A percentile compares a stretch with the other conserved stretches of the same genome.
Evolutionary conservation across 2,888 invertebrate species (phyloP).

Genomic region (Toxonevra muliebris): DNA sequence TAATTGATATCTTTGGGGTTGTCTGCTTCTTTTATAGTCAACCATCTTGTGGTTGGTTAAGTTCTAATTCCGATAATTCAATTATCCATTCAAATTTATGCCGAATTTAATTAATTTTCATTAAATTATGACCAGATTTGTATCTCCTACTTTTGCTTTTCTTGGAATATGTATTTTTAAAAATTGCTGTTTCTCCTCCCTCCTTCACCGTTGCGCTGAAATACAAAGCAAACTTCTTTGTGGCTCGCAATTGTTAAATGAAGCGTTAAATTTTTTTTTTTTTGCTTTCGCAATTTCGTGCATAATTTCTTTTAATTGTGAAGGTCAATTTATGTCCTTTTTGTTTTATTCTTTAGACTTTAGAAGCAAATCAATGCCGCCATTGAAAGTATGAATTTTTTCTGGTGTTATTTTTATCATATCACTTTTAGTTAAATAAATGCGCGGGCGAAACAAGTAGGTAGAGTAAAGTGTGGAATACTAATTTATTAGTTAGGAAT

Average conservation of each 20-base stretch:
- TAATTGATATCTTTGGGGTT: conserved; percentile 4
- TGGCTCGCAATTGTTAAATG: neutral
- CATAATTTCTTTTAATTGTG: conserved; percentile 2
- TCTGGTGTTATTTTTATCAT: neutral
- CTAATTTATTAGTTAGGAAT: conserved; percentile 9
- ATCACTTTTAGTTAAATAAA: neutral
- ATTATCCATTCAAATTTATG: conserved; percentile 29
- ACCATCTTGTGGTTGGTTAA: neutral
- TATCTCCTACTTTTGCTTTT: neutral
- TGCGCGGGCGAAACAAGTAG: neutral
- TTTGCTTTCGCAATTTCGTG: neutral
- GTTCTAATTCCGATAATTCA: neutral
- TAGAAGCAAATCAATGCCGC: conserved; percentile 8
- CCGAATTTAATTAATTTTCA: conserved; percentile 23
- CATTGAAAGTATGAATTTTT: neutral
- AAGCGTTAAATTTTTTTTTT: neutral
- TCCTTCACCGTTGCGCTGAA: no score
- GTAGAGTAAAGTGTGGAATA: neutral
- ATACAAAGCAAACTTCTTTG: neutral
- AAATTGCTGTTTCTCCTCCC: no score
- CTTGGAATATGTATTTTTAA: neutral
- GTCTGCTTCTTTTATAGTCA: conserved; percentile 26
- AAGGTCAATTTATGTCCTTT: neutral
- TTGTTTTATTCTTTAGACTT: neutral
- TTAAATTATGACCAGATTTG: neutral